Evolutionary conservation across 92 coral and sea anemone genomes (phyloP), one percentile per base, ranked within the genome.

Genomic region (Porites rus): DNA sequence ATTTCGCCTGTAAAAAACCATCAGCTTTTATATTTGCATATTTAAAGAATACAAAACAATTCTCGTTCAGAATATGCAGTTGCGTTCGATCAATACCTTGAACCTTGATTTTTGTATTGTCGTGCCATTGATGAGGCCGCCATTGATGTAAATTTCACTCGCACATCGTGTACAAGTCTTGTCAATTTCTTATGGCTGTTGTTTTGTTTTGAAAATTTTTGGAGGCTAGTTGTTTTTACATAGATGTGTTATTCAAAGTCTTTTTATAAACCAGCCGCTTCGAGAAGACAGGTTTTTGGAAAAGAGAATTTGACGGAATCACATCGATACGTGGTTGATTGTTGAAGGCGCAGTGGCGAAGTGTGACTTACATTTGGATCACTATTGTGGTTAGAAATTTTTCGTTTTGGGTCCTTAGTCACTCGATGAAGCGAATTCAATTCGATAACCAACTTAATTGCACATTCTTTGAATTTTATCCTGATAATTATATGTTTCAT

Each of bases 341-440:
- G 56, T 72, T 13, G 18, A 72, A 24, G 1, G 56, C 13, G 22
- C 16, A 18, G 12, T 28, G 17, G 20, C 19, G 28, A 10, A 18
- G 16, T 59, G 66, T 58, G 61, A 79, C 10, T 67, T 53, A n/a
- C 38, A 31, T 20, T 54, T 68, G 2, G 31, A 28, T 38, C 18
- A 56, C 12, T 24, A 7, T 19, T 70, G 58, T 82, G 46, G 46
- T 38, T 38, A 38, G 46, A 38, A 38, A 38, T 56, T 19, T 82
- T 60, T 72, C 79, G 87, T 60, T 13, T 46, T 83, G 87, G 87
- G 24, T 73, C 64, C 72, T 72, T 73, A 19, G 87, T 73, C 61
- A 51, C 87, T 43, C 24, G 56, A 20, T 64, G 79, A 72, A 62
- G 79, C 87, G 79, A 74, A 10, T 72, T 83, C 7, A 69, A 69